phyloP scores from a whole-genome alignment of 1,140 invertebrate species.

The Antheraea mylitta region DNA sequence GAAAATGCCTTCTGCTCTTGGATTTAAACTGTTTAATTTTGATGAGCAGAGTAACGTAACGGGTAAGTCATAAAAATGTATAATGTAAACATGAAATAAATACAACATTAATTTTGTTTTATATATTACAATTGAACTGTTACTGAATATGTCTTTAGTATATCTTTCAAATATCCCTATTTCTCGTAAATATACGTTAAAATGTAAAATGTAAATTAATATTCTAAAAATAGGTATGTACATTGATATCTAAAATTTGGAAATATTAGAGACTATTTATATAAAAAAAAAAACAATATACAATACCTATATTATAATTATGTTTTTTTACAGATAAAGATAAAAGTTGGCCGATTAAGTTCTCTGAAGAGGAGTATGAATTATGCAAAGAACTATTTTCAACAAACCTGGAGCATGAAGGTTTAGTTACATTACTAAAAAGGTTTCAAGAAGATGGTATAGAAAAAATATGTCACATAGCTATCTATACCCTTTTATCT shows the following conservation, averaged over 20 bases:
- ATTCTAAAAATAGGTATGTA: no score
- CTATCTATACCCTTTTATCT: conserved; percentile 76
- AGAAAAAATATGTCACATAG: conserved; percentile 36
- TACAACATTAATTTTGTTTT: not conserved
- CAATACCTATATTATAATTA: not conserved
- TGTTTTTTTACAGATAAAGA: conserved; percentile 27
- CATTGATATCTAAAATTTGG: no score
- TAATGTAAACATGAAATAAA: conserved; percentile 11
- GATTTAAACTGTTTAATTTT: conserved; percentile 14
- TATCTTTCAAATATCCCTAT: no score
- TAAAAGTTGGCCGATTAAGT: conserved; percentile 49
- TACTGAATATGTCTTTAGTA: no score
- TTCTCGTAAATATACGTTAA: no score
- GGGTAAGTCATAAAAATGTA: not conserved
- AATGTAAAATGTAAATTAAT: no score
- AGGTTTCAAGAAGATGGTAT: conserved; percentile 34
- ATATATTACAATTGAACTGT: not conserved
- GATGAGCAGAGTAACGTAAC: conserved; percentile 8
- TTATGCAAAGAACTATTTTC: conserved; percentile 45
- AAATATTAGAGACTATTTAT: no score
- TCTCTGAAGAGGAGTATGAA: conserved; percentile 43
- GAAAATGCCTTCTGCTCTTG: not conserved
- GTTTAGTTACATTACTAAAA: conserved; percentile 39
- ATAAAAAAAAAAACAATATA: no score
- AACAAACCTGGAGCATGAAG: conserved; percentile 34